A percentile compares a stretch with the other conserved stretches of the same genome.
Evolutionary conservation across 2,113 vertebrate genomes (phyloP).

Genomic region (Microtus montanus): DNA sequence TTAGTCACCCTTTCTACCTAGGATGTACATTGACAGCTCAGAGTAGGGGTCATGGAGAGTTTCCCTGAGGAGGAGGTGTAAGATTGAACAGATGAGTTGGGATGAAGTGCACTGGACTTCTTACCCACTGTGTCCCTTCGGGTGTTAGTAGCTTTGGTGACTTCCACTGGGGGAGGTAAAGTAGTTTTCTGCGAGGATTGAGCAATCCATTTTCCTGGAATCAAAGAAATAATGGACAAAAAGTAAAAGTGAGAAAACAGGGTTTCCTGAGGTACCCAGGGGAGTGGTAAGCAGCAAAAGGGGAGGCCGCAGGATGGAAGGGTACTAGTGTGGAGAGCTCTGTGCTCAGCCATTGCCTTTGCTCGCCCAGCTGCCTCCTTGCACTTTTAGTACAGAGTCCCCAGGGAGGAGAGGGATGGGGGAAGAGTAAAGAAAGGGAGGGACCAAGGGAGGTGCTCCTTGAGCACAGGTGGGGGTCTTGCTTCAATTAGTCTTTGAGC

Average conservation of each 20-base stretch:
- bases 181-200: accelerated
- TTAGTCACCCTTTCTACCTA: not conserved
- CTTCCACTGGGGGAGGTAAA: accelerated
- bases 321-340: no score
- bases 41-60: not conserved
- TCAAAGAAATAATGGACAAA: not conserved
- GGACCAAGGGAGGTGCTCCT: not conserved
- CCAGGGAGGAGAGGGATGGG: not conserved
- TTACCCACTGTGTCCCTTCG: not conserved
- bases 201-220: not conserved
- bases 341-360: not conserved
- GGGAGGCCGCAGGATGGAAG: accelerated
- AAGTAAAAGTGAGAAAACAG: not conserved
- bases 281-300: accelerated
- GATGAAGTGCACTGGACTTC: not conserved
- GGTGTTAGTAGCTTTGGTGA: accelerated
- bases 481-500: no score
- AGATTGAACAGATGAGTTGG: not conserved
- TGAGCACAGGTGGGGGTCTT: not conserved
- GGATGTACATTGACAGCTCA: not conserved
- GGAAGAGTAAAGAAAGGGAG: not conserved
- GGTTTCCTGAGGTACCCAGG: not conserved
- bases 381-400: not conserved
- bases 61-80: not conserved
- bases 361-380: not conserved